Evolutionary conservation across 1,140 invertebrate species (phyloP).

Genomic region (Colletes latitarsis): DNA sequence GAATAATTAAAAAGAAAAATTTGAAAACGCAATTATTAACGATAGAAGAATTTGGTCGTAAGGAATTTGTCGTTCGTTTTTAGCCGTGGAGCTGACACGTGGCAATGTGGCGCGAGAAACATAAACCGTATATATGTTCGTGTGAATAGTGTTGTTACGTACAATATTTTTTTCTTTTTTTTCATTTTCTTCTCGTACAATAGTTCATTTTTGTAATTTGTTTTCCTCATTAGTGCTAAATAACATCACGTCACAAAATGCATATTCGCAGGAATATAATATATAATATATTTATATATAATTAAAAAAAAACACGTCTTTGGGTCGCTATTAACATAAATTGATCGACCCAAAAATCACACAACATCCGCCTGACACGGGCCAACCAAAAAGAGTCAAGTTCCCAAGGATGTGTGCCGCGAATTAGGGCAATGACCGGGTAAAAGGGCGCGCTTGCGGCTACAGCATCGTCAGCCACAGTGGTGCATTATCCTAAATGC

Average conservation of each 20-base stretch:
- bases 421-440: slow-evolving; percentile 73
- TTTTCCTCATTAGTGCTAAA: slow-evolving; percentile 84
- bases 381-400: slow-evolving; percentile 76
- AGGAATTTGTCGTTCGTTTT: slow-evolving; percentile 74
- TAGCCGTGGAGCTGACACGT: slow-evolving; percentile 69
- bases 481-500: slow-evolving; percentile 80
- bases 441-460: slow-evolving; percentile 72
- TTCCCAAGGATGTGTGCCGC: slow-evolving; percentile 71
- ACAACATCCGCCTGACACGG: slow-evolving; percentile 78
- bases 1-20: slow-evolving; percentile 80
- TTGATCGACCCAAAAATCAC: slow-evolving; percentile 76
- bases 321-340: slow-evolving; percentile 74
- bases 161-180: slow-evolving; percentile 27
- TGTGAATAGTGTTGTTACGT: slow-evolving; percentile 44
- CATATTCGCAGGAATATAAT: slow-evolving; percentile 90
- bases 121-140: slow-evolving; percentile 50
- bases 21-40: slow-evolving; percentile 81
- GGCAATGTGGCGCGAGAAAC: slow-evolving; percentile 62
- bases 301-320: slow-evolving; percentile 79
- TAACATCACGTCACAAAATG: slow-evolving; percentile 89
- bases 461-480: slow-evolving; percentile 77
- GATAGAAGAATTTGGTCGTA: slow-evolving; percentile 83
- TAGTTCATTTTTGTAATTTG: slow-evolving; percentile 70
- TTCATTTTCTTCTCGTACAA: slow-evolving; percentile 54
- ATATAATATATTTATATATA: slow-evolving; percentile 88